Evolutionary conservation across 2,888 invertebrate genomes (phyloP), one percentile per base, ranked within the genome.

Genomic region (Apodemia duryi): DNA sequence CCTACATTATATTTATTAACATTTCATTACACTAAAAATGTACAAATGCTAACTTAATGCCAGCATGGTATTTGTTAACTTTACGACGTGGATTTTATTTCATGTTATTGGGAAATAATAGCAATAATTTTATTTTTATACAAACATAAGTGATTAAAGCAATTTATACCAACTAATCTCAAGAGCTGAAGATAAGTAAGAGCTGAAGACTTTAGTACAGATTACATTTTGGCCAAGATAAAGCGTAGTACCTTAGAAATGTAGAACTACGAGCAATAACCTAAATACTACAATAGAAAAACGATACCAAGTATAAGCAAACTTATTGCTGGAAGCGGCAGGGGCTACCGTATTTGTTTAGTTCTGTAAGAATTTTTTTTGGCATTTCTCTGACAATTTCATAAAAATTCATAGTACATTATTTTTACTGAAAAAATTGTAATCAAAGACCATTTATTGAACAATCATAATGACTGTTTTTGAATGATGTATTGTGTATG

Each of bases 111-210:
- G 64, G 51, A 29, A 57, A 32, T 35, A 28, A 28, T 61, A 3
- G 54, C 11, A 62, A 65, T 64, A 43, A 11, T 51, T 29, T 62
- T 62, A 29, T 65, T 29, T 13, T 60, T 62, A 65, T 65, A 51
- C 41, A 65, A 54, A 54, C 28, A 29, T n/a, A 29, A 11, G 10
- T 43, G 43, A 11, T 43, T 43, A 3, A 43, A 43, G 43, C 11
- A 43, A 43, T 43, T 3, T 11, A 43, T 43, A 43, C 11, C 3
- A 11, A 43, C 1, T 10, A 11, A 43, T 43, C 43, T 43, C 43
- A 43, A 43, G 11, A 43, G 11, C 43, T 11, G 7, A 43, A 43
- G 11, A 43, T n/a, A n/a, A n/a, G n/a, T n/a, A 43, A 43, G 11
- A 43, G 11, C 43, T 11, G 7, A 43, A 43, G 11, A 43, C 11